A percentile compares a stretch with the other conserved stretches of the same genome.
Conservation (phyloP, 2,113 vertebrate species). For the Mobula hypostoma region DNA sequence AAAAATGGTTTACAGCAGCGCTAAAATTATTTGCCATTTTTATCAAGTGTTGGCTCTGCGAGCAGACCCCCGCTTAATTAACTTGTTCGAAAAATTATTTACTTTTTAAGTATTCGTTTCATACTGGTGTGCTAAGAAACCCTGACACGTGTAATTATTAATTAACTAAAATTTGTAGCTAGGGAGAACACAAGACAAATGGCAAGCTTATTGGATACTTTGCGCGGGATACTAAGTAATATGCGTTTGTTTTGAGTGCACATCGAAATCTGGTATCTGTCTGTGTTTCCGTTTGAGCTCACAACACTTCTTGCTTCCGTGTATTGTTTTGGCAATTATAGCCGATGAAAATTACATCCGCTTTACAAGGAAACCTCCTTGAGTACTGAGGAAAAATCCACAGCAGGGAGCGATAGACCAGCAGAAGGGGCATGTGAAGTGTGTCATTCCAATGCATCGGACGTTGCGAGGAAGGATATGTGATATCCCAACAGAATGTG, state of each 20-base stretch:
- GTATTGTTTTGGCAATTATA: not conserved
- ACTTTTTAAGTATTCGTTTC: not conserved
- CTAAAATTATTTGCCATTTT: not conserved
- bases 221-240: not conserved
- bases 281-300: not conserved
- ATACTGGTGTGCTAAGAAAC: not conserved
- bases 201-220: not conserved
- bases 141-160: not conserved
- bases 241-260: not conserved
- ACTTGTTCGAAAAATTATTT: not conserved
- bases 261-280: not conserved
- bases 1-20: not conserved
- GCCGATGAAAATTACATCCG: conserved; percentile 17
- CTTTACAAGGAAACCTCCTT: not conserved
- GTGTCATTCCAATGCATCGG: not conserved
- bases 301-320: not conserved
- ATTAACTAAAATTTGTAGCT: not conserved
- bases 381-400: not conserved
- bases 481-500: not conserved
- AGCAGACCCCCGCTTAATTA: not conserved
- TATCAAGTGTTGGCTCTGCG: no score
- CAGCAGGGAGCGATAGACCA: not conserved
- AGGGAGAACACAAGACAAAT: not conserved
- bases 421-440: not conserved
- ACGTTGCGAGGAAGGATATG: not conserved